Evolutionary conservation across 2,888 invertebrate species (phyloP).

Genomic region (Eristalis arbustorum): DNA sequence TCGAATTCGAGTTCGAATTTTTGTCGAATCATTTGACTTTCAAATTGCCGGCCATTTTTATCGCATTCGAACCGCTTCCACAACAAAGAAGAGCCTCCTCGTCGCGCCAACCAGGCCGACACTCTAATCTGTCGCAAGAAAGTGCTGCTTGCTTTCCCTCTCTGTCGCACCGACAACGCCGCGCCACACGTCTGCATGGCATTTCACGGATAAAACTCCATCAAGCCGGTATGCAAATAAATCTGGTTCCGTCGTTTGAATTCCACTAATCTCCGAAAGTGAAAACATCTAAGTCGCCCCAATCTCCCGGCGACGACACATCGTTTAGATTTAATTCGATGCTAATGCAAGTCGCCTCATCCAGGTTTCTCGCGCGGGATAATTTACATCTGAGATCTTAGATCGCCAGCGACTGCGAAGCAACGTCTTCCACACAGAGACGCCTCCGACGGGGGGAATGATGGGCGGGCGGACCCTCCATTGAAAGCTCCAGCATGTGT

Average conservation of each 20-base stretch:
- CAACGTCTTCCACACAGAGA: not conserved
- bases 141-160: not conserved
- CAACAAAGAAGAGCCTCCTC: not conserved
- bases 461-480: not conserved
- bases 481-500: not conserved
- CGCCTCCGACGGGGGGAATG: no score
- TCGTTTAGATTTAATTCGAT: not conserved
- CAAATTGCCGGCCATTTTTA: not conserved
- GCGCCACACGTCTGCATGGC: not conserved
- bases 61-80: not conserved
- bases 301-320: not conserved
- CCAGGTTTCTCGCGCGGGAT: constrained; percentile 8
- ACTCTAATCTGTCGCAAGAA: not conserved
- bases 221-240: constrained; percentile 7
- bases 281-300: not conserved
- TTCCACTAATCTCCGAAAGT: constrained; percentile 13
- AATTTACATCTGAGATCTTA: not conserved
- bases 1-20: not conserved
- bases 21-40: not conserved
- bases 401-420: no score
- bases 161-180: not conserved
- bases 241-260: not conserved
- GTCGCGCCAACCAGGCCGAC: not conserved
- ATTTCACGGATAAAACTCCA: not conserved
- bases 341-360: constrained; percentile 1